These are phyloP conservation scores for Platycnemis pennipes DNA, from an alignment of 2,888 invertebrate species.

Conservation along the genomic window DNA sequence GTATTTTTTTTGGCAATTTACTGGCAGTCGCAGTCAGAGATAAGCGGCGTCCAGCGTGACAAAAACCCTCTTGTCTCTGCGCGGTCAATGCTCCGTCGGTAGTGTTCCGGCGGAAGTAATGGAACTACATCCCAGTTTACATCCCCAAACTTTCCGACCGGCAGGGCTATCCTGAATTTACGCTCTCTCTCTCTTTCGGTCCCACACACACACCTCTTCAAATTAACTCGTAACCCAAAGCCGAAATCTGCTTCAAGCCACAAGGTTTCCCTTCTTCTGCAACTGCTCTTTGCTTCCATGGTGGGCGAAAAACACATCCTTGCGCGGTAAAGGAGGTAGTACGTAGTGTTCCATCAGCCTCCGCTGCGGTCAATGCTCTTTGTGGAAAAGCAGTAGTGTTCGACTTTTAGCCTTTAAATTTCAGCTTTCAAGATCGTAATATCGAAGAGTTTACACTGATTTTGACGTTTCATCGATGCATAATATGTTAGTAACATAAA, in stretches of 20 bases:
- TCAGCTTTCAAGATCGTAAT: not conserved
- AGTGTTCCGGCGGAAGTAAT: constrained; percentile 4
- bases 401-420: not conserved
- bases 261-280: not conserved
- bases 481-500: too few species aligned
- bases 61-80: not conserved
- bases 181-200: too few species aligned
- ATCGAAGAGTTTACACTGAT: too few species aligned
- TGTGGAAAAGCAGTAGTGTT: not conserved
- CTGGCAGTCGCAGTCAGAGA: not conserved
- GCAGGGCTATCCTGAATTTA: not conserved
- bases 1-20: constrained; percentile 19
- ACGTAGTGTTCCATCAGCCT: not conserved
- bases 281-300: not conserved
- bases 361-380: not conserved
- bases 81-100: constrained; percentile 2
- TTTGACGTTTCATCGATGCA: too few species aligned
- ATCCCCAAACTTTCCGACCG: not conserved
- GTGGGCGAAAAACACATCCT: not conserved
- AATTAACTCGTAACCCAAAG: not conserved
- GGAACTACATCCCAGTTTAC: not conserved
- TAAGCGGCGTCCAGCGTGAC: not conserved
- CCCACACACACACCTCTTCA: not conserved
- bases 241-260: not conserved
- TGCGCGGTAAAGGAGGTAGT: not conserved